Conservation (phyloP, 2,888 invertebrate species). For the Lacanobia oleracea region DNA sequence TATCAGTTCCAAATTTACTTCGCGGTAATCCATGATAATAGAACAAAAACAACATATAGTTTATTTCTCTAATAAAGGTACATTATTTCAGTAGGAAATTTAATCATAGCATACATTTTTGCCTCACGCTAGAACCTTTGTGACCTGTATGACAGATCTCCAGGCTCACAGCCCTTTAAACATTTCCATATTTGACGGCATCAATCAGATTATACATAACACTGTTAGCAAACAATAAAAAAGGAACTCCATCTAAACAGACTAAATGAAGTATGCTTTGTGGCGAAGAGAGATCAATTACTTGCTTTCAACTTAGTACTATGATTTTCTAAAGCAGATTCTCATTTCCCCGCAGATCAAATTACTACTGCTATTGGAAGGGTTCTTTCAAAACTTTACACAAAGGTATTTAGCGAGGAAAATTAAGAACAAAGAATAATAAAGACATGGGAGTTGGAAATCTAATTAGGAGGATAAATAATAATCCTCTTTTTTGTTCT, state of each 20-base stretch:
- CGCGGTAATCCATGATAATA: too few species aligned
- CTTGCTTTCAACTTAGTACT: not conserved
- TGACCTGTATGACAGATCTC: too few species aligned
- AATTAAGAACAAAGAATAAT: conserved; percentile 13
- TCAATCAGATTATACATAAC: too few species aligned
- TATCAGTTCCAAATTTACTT: too few species aligned
- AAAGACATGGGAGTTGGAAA: conserved; percentile 2
- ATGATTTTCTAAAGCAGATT: not conserved
- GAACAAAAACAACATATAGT: too few species aligned
- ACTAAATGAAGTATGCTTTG: conserved; percentile 4
- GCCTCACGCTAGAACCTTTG: too few species aligned
- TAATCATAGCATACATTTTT: too few species aligned
- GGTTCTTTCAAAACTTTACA: conserved; percentile 30
- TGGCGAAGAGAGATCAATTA: not conserved
- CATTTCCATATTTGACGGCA: too few species aligned
- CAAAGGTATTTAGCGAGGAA: conserved; percentile 22
- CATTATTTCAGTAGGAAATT: too few species aligned
- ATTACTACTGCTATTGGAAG: conserved; percentile 6
- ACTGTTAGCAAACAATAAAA: too few species aligned
- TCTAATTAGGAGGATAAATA: conserved; percentile 32
- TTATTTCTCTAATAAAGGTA: too few species aligned
- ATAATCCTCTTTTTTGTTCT: conserved; percentile 22
- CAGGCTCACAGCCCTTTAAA: too few species aligned
- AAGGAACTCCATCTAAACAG: not conserved
- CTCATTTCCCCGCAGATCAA: conserved; percentile 26